Base-by-base conservation (phyloP, 2,113 vertebrate species). In the Etia nguti region DNA sequence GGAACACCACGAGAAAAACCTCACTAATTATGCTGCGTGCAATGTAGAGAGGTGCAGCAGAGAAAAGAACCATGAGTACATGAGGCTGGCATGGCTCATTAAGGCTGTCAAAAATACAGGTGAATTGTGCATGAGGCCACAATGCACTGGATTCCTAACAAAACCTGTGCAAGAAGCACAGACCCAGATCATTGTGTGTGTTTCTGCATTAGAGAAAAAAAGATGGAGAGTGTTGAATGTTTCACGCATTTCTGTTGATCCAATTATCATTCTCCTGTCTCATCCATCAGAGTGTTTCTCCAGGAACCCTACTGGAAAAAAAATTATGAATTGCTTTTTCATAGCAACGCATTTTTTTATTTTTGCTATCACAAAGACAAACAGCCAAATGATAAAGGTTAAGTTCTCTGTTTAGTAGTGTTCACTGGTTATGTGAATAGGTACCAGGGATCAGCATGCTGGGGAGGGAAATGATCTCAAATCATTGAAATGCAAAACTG, bases 401-500 rank as follows among this genome's bases (percentile, higher is more conserved):
- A 81, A 59, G 86, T 90, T 84, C 75, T 81, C 60, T 57, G 43
- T n/a, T 81, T 65, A 70, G 82, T 60, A 38, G 84, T 0, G 54
- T 77, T 62, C 18, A 70, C 83, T 73, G 84, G 31, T 50, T 20
- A 85, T 59, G 54, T 81, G 90, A 54, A 46, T 36, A 22, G 85
- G 73, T 59, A 80, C 8, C 57, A 48, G 83, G 80, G 46, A 83
- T 55, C 50, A 43, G 68, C 80, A 56, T 48, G 15, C 56, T 34
- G 34, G 15, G 60, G 34, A 83, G 34, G 57, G 82, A 90, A 88
- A 90, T 89, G 55, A 91, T 68, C 90, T 90, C 52, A 88, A 91
- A 79, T 89, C 88, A 84, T 82, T 77, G 79, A 82, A 38, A 92
- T 92, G 90, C 87, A 93, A 91, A 92, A 92, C 85, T 89, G 81